Conservation (phyloP, 2,888 invertebrate genomes). For the Sylvicola cinctus region DNA sequence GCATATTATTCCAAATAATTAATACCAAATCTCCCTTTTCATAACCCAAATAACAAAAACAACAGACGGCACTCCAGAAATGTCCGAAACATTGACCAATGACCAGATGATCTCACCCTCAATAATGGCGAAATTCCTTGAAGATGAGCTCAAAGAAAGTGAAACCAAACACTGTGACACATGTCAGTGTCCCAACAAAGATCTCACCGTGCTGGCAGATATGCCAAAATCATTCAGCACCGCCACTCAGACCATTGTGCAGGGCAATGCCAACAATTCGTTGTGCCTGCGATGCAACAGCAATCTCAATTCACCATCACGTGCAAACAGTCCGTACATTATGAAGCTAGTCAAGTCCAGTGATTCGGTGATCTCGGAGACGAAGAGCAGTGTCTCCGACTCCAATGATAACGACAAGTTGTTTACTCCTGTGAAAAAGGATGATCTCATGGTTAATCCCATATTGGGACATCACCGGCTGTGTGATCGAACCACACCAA, state of each 20-base stretch:
- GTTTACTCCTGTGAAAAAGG: constrained; percentile 23
- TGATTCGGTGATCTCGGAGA: constrained; percentile 25
- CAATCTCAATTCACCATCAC: constrained; percentile 27
- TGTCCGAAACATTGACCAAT: not conserved
- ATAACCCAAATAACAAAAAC: too few relatives aligned
- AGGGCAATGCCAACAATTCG: constrained; percentile 27
- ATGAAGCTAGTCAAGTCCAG: constrained; percentile 25
- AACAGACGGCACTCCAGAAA: too few relatives aligned
- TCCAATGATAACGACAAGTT: constrained; percentile 22
- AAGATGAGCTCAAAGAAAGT: constrained; percentile 63
- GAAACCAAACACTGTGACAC: constrained; percentile 66
- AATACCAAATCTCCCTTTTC: too few relatives aligned
- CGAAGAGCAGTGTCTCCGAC: constrained; percentile 25
- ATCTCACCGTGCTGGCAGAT: constrained; percentile 30
- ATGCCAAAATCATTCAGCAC: constrained; percentile 36
- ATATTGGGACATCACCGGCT: constrained; percentile 36
- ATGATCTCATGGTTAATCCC: constrained; percentile 26
- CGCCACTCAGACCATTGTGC: constrained; percentile 38
- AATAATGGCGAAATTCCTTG: constrained; percentile 77
- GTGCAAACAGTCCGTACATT: constrained; percentile 25
- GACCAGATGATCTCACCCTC: constrained; percentile 50
- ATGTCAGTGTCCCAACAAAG: constrained; percentile 43
- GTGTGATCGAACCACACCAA: constrained; percentile 26
- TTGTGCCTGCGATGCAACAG: constrained; percentile 41
- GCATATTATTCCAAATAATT: too few relatives aligned